Evolutionary conservation across 2,113 vertebrate genomes (phyloP).

Genomic region (Garra rufa): DNA sequence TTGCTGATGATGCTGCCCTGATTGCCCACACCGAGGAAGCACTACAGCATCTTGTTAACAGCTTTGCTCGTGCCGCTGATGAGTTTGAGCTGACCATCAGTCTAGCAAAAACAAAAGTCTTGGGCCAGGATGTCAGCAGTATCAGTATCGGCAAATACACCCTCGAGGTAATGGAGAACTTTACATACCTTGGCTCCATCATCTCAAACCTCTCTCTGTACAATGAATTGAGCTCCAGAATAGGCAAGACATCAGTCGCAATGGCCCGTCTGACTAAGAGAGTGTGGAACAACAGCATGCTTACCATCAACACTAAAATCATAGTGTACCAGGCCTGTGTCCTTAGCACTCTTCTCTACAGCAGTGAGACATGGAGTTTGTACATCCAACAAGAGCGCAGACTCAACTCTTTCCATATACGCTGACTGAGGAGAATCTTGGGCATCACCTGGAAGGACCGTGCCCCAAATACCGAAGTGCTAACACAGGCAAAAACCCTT

Average conservation of each 20-base stretch:
- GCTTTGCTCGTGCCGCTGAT: no score
- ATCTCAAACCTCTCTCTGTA: neutral
- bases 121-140: neutral
- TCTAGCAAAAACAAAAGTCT: neutral
- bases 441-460: no score
- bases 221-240: neutral
- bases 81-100: neutral
- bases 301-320: neutral
- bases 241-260: neutral
- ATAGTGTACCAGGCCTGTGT: no score
- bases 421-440: neutral
- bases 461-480: no score
- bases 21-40: no score
- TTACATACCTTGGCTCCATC: neutral
- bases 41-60: no score
- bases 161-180: no score
- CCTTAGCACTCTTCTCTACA: no score
- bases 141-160: neutral
- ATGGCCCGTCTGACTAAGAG: neutral
- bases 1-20: no score
- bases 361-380: no score
- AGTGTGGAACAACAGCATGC: neutral
- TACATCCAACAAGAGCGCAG: no score
- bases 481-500: no score
- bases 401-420: neutral